Conservation (phyloP, 2,888 invertebrate species). For the Anorthoa munda region DNA sequence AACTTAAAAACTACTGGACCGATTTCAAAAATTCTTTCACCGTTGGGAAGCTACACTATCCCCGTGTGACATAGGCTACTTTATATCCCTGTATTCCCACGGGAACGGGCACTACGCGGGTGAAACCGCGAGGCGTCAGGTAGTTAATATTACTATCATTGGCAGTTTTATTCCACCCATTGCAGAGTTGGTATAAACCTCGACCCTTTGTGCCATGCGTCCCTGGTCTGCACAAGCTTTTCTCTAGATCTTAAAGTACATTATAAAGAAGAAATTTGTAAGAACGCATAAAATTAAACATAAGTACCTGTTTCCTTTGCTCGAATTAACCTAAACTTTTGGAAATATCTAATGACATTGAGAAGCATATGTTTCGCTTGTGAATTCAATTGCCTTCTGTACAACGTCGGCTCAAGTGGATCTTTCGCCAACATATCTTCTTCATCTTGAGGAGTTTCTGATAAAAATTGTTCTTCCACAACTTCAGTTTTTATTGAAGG, state of each 20-base stretch:
- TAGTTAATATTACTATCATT: not conserved
- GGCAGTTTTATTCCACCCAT: not conserved
- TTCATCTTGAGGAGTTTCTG: slow-evolving; percentile 11
- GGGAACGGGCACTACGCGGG: too few species aligned
- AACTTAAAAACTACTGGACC: too few species aligned
- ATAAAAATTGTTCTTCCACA: not conserved
- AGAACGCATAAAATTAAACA: not conserved
- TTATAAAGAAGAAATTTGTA: not conserved
- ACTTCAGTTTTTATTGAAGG: not conserved
- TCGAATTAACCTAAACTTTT: slow-evolving; percentile 5
- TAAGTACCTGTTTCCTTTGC: slow-evolving; percentile 29
- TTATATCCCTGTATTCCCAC: too few species aligned
- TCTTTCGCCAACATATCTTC: not conserved
- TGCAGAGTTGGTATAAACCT: too few species aligned
- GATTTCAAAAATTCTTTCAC: too few species aligned
- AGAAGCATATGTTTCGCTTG: slow-evolving; percentile 38
- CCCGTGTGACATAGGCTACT: too few species aligned
- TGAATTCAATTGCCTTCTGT: not conserved
- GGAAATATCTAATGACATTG: slow-evolving; percentile 35
- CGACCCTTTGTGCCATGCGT: too few species aligned
- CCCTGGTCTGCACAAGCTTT: too few species aligned
- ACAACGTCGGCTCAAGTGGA: slow-evolving; percentile 12
- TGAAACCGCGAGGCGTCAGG: too few species aligned
- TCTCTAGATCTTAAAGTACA: not conserved
- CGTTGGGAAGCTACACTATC: too few species aligned